Percentiles rank a stretch among this genome's conserved stretches.
Conservation (phyloP, 2,888 invertebrate species). For the Lypha dubia region DNA sequence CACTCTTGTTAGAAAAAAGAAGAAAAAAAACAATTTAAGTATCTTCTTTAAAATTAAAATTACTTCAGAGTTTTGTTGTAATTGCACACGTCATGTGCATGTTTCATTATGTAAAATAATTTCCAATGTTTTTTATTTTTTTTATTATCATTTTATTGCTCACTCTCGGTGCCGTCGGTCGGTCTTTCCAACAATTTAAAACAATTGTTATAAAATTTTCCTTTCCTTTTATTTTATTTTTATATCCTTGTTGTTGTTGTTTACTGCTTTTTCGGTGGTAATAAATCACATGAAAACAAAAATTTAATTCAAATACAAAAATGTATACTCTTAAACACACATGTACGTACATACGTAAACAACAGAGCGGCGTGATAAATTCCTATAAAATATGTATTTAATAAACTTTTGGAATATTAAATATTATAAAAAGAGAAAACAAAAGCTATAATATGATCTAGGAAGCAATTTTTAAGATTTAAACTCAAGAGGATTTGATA, state of each 20-base stretch:
- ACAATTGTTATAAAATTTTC: slow-evolving; percentile 50
- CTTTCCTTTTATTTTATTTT: not conserved
- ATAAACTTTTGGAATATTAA: slow-evolving; percentile 56
- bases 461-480: slow-evolving; percentile 15
- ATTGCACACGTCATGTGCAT: slow-evolving; percentile 58
- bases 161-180: not conserved
- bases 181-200: slow-evolving; percentile 29
- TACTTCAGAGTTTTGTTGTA: slow-evolving; percentile 37
- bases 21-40: slow-evolving; percentile 8
- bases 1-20: too few species aligned
- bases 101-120: slow-evolving; percentile 59
- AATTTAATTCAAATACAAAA: slow-evolving; percentile 41
- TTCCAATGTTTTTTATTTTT: not conserved
- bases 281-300: slow-evolving; percentile 48
- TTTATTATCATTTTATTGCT: slow-evolving; percentile 16
- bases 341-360: not conserved
- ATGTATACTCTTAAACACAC: slow-evolving; percentile 13
- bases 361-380: not conserved
- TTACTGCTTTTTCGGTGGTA: not conserved
- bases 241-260: too few species aligned
- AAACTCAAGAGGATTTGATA: slow-evolving; percentile 8
- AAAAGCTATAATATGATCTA: not conserved
- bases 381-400: slow-evolving; percentile 11
- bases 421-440: not conserved
- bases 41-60: slow-evolving; percentile 47